These are phyloP conservation scores for Tribolium madens DNA, from an alignment of 1,140 invertebrate genomes.

Conservation along the genomic window DNA sequence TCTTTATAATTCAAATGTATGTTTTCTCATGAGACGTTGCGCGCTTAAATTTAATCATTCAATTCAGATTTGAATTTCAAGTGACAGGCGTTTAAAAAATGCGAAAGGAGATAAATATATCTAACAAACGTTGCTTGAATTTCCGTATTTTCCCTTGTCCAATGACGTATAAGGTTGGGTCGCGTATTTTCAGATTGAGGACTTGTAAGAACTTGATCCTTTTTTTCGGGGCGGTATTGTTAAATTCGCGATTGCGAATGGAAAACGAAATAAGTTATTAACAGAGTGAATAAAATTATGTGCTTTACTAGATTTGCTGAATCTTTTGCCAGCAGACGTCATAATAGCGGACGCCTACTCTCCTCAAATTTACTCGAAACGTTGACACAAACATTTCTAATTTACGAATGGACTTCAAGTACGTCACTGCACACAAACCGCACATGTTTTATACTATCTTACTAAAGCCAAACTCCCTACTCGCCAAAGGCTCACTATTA, in stretches of 20 bases:
- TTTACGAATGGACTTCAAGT: constrained; percentile 32
- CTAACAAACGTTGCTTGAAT: constrained; percentile 23
- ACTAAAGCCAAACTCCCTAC: background rate
- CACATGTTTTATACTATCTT: constrained; percentile 22
- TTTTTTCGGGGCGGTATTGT: constrained; percentile 15
- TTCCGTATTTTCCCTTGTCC: constrained; percentile 14
- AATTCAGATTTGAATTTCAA: constrained; percentile 23
- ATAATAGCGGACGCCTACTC: constrained; percentile 38
- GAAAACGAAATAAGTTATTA: constrained; percentile 38
- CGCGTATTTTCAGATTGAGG: constrained; percentile 12
- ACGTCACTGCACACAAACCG: constrained; percentile 16
- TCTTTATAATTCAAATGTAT: constrained; percentile 38
- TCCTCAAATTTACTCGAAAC: constrained; percentile 29
- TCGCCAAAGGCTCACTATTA: background rate
- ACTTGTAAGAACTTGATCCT: constrained; percentile 25
- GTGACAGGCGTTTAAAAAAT: constrained; percentile 25
- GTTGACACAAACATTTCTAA: constrained; percentile 35
- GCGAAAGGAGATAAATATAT: constrained; percentile 5
- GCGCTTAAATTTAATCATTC: constrained; percentile 30
- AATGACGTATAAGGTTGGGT: constrained; percentile 19
- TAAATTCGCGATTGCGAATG: constrained; percentile 27
- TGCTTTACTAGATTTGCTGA: background rate
- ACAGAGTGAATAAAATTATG: constrained; percentile 16
- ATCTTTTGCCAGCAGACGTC: background rate
- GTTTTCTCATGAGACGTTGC: constrained; percentile 6